Evolutionary conservation across 2,797 vertebrate species (phyloP).

Genomic region (Semotilus atromaculatus): DNA sequence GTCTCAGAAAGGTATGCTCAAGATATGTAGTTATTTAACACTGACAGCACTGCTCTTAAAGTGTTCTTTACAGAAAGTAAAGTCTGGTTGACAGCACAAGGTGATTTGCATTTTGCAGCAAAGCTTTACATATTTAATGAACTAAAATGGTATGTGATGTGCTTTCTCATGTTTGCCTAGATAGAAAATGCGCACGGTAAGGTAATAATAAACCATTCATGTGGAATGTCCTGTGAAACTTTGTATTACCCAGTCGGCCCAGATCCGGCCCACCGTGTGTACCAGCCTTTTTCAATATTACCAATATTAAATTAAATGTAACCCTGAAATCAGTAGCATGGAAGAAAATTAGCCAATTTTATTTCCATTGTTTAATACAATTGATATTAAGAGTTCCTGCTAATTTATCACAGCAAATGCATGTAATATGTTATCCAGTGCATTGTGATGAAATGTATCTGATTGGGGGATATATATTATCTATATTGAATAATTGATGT

Average conservation of each 20-base stretch:
- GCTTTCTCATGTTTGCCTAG: background rate
- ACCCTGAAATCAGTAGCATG: background rate
- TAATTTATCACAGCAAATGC: too few species aligned
- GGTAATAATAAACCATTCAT: too few species aligned
- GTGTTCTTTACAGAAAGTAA: conserved; percentile 4
- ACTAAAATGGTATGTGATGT: conserved; percentile 52
- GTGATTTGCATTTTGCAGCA: background rate
- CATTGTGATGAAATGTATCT: too few species aligned
- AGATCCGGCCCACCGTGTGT: too few species aligned
- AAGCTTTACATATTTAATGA: conserved; percentile 70
- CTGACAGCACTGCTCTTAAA: background rate
- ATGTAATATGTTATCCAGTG: too few species aligned
- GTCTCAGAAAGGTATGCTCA: background rate
- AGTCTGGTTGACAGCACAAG: background rate
- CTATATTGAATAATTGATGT: too few species aligned
- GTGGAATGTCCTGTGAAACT: too few species aligned
- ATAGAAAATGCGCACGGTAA: background rate
- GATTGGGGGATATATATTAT: too few species aligned
- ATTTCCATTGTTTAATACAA: background rate
- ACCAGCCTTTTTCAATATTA: background rate
- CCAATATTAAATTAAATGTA: background rate
- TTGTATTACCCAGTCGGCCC: too few species aligned
- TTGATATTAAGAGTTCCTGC: background rate
- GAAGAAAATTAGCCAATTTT: background rate
- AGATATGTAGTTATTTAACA: conserved; percentile 4